Conservation (phyloP, 2,797 vertebrate species). For the Phrynocephalus guinanensis region DNA sequence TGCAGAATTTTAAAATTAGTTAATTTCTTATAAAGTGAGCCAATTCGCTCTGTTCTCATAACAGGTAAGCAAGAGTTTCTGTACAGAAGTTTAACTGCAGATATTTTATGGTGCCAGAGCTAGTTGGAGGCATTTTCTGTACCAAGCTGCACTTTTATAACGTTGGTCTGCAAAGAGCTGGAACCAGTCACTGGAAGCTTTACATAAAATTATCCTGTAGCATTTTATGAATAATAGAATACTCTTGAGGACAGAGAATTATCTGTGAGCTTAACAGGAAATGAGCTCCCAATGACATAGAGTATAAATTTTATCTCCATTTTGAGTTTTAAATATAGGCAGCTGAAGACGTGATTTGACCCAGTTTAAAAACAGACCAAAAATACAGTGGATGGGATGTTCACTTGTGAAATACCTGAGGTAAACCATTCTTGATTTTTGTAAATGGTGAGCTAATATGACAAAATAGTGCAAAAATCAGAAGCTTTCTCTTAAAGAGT, state of each 20-base stretch:
- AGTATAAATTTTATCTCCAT: background rate
- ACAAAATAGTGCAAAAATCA: background rate
- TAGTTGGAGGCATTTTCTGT: background rate
- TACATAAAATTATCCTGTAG: background rate
- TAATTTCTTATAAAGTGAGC: background rate
- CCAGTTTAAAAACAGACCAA: background rate
- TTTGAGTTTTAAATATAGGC: background rate
- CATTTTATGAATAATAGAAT: constrained; percentile 11
- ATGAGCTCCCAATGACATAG: background rate
- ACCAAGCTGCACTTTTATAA: background rate
- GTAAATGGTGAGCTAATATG: background rate
- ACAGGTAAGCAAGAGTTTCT: background rate
- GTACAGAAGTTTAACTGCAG: background rate
- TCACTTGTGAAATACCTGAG: accelerated
- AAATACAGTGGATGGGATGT: background rate
- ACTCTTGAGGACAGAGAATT: background rate
- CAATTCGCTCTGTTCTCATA: background rate
- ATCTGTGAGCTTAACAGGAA: background rate
- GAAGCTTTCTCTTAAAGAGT: constrained; percentile 1
- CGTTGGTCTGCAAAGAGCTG: background rate
- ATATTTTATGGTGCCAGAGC: background rate
- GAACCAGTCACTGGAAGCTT: background rate
- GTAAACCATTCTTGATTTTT: background rate
- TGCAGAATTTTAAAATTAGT: background rate
- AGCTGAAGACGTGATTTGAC: too few species aligned